Evolutionary conservation across 2,113 vertebrate species (phyloP).

Genomic region (Paramisgurnus dabryanus): DNA sequence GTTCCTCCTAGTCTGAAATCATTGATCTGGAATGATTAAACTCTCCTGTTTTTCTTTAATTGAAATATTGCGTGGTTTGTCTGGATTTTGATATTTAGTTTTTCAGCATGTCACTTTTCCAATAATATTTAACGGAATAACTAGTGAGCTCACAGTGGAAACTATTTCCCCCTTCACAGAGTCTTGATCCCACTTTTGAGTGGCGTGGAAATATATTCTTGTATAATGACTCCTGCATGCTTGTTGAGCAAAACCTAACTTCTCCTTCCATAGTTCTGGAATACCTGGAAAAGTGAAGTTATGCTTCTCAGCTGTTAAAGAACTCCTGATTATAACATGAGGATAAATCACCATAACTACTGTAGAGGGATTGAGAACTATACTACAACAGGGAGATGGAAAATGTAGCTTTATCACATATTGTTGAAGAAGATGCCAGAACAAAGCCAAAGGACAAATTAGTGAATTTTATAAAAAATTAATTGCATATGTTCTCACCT

Average conservation of each 20-base stretch:
- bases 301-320: conserved; percentile 51
- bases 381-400: conserved; percentile 56
- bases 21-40: background rate
- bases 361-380: conserved; percentile 56
- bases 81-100: conserved; percentile 58
- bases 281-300: conserved; percentile 72
- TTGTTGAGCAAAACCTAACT: conserved; percentile 66
- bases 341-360: conserved; percentile 47
- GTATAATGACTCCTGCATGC: conserved; percentile 77
- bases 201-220: conserved; percentile 76
- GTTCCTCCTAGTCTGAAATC: no score
- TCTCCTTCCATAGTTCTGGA: conserved; percentile 62
- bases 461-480: conserved; percentile 38
- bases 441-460: conserved; percentile 57
- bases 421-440: conserved; percentile 39
- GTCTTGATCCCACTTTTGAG: conserved; percentile 74
- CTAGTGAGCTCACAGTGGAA: conserved; percentile 82
- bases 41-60: conserved; percentile 44
- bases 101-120: conserved; percentile 64
- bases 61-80: conserved; percentile 57
- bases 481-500: background rate
- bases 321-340: conserved; percentile 29
- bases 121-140: conserved; percentile 70
- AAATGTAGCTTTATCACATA: conserved; percentile 65
- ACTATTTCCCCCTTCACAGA: conserved; percentile 73